These are phyloP conservation scores for Teleiodes luculella DNA, from an alignment of 2,888 invertebrate genomes.

Conservation along the genomic window DNA sequence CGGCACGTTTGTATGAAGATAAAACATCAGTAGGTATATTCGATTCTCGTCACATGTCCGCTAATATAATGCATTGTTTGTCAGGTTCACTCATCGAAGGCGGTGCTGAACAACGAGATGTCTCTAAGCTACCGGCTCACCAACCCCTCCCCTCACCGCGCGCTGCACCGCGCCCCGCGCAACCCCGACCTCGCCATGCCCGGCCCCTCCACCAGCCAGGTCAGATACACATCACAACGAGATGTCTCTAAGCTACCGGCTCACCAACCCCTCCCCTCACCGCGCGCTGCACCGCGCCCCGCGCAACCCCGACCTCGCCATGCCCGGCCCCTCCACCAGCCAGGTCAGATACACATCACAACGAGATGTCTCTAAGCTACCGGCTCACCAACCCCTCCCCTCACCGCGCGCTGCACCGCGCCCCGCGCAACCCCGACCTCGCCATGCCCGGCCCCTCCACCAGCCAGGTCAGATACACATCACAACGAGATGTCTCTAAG, in stretches of 20 bases:
- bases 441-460: constrained; percentile 65
- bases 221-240: constrained; percentile 79
- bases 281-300: constrained; percentile 50
- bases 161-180: constrained; percentile 50
- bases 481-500: constrained; percentile 84
- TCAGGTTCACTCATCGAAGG: constrained; percentile 89
- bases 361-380: constrained; percentile 82
- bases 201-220: constrained; percentile 60
- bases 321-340: constrained; percentile 61
- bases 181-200: constrained; percentile 72
- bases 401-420: constrained; percentile 51
- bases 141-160: constrained; percentile 70
- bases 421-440: constrained; percentile 68
- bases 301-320: constrained; percentile 69
- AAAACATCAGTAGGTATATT: no score
- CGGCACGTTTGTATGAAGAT: no score
- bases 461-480: constrained; percentile 44
- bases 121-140: constrained; percentile 80
- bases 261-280: constrained; percentile 73
- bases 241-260: constrained; percentile 79
- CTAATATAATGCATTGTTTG: no score
- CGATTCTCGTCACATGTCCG: not conserved
- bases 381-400: constrained; percentile 76
- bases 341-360: constrained; percentile 68
- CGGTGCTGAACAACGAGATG: constrained; percentile 88